These are phyloP conservation scores for Catostomus latipinnis DNA, from an alignment of 2,797 vertebrate species.

Conservation along the genomic window DNA sequence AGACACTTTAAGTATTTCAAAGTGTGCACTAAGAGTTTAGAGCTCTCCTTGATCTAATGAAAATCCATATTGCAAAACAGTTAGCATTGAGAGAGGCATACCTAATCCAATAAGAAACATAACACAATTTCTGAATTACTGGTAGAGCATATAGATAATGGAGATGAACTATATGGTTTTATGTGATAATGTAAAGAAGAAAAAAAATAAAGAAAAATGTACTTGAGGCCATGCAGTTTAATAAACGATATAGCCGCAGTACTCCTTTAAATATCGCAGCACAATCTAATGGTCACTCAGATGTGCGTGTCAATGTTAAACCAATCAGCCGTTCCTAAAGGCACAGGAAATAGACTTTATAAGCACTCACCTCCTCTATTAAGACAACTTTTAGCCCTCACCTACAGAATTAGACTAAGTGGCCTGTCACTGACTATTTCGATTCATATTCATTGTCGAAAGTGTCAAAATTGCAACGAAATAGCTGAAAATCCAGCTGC, in stretches of 20 bases:
- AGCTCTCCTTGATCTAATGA: conserved; percentile 81
- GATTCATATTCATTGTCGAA: conserved; percentile 69
- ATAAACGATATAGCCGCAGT: conserved; percentile 73
- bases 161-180: conserved; percentile 61
- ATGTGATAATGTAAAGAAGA: conserved; percentile 54
- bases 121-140: conserved; percentile 83
- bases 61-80: conserved; percentile 84
- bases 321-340: conserved; percentile 78
- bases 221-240: conserved; percentile 60
- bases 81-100: conserved; percentile 80
- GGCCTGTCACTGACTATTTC: conserved; percentile 80
- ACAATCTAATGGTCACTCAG: conserved; percentile 81
- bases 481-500: neutral
- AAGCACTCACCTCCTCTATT: conserved; percentile 79
- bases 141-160: conserved; percentile 77
- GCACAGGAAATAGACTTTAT: conserved; percentile 84
- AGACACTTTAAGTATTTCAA: conserved; percentile 64
- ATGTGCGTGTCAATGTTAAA: conserved; percentile 84
- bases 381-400: conserved; percentile 81
- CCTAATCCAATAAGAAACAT: conserved; percentile 82
- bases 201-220: neutral
- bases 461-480: conserved; percentile 36
- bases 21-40: conserved; percentile 81
- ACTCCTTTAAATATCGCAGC: conserved; percentile 74
- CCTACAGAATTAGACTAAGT: conserved; percentile 75